Evolutionary conservation across 1,140 invertebrate species (phyloP).

Genomic region (Grapholita molesta): DNA sequence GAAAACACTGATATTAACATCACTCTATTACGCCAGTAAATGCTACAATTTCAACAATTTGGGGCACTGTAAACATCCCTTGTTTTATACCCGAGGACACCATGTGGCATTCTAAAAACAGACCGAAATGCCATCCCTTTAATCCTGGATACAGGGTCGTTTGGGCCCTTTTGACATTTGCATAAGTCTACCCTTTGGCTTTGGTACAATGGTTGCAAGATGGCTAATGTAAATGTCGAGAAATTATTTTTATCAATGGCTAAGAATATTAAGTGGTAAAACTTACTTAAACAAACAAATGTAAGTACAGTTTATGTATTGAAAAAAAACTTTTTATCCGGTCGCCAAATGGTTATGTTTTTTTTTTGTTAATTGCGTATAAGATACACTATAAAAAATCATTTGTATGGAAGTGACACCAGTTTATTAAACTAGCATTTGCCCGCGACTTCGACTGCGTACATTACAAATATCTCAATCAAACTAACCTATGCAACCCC

Average conservation of each 20-base stretch:
- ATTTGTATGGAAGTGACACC: too few species aligned
- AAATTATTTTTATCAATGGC: not conserved
- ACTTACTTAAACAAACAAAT: not conserved
- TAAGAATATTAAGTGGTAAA: too few species aligned
- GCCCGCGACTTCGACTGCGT: too few species aligned
- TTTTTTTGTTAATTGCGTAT: too few species aligned
- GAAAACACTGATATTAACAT: constrained; percentile 1
- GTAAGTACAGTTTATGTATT: too few species aligned
- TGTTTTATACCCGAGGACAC: constrained; percentile 39
- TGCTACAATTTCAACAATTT: constrained; percentile 2
- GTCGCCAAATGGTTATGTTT: too few species aligned
- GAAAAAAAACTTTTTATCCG: too few species aligned
- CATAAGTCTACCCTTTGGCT: constrained; percentile 43
- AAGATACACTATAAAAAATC: too few species aligned
- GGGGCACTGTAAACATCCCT: not conserved
- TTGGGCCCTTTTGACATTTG: constrained; percentile 44
- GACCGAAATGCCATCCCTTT: constrained; percentile 31
- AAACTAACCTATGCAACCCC: too few species aligned
- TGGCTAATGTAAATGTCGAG: constrained; percentile 37
- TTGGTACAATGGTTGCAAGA: constrained; percentile 35
- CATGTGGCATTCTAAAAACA: constrained; percentile 51
- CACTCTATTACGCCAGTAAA: not conserved
- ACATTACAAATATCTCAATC: too few species aligned
- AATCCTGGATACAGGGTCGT: constrained; percentile 36
- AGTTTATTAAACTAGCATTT: too few species aligned